Conservation (phyloP, 2,888 invertebrate genomes). For the Tipula unca region DNA sequence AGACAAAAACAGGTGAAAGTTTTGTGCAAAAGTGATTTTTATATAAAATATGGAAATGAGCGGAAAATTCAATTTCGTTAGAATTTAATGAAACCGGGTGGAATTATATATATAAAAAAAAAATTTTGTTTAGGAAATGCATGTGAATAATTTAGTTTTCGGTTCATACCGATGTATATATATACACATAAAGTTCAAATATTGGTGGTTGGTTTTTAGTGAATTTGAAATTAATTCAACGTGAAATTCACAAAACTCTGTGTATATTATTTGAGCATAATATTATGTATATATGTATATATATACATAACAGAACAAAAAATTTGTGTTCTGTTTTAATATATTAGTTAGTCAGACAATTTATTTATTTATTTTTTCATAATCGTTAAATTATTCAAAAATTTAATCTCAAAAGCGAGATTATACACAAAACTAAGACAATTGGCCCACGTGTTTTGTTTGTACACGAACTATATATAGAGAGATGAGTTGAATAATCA, state of each 20-base stretch:
- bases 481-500: not conserved
- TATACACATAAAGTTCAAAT: not conserved
- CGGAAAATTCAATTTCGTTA: not conserved
- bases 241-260: not conserved
- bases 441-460: not conserved
- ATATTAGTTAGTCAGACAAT: constrained; percentile 1
- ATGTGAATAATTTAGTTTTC: not conserved
- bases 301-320: not conserved
- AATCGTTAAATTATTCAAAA: not conserved
- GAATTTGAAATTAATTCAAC: constrained; percentile 2
- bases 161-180: not conserved
- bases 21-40: not conserved
- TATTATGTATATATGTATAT: not conserved
- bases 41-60: constrained; percentile 14
- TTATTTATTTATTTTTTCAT: not conserved
- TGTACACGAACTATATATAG: not conserved
- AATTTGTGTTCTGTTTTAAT: not conserved
- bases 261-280: not conserved
- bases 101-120: not conserved
- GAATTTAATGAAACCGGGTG: constrained; percentile 14
- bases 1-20: not conserved
- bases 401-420: not conserved
- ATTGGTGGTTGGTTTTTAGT: not conserved
- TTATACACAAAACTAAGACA: not conserved
- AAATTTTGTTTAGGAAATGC: not conserved